Percentiles rank a stretch among this genome's conserved stretches.
These are phyloP conservation scores for Martes martes DNA, from an alignment of 2,113 vertebrate species.

Conservation along the genomic window DNA sequence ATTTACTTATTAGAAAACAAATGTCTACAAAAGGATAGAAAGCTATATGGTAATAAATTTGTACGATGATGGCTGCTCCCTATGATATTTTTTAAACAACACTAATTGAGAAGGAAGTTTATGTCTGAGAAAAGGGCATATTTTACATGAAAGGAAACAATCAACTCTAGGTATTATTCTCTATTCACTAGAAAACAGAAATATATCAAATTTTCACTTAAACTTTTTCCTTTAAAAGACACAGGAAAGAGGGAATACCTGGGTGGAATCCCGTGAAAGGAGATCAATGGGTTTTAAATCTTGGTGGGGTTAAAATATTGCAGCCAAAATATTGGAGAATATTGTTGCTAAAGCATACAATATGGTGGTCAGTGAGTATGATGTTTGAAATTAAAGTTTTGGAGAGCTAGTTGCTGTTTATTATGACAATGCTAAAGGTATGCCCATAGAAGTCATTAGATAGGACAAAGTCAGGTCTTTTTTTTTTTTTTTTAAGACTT, in stretches of 20 bases:
- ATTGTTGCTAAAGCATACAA: background rate
- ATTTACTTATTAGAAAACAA: background rate
- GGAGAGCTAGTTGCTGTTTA: background rate
- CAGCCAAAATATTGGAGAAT: background rate
- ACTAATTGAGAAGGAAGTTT: constrained; percentile 27
- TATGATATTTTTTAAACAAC: constrained; percentile 19
- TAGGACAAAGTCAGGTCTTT: background rate
- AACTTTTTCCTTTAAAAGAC: background rate
- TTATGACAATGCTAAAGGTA: background rate
- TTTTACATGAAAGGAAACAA: background rate
- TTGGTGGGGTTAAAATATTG: background rate
- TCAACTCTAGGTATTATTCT: background rate
- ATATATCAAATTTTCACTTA: background rate
- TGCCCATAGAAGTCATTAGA: background rate
- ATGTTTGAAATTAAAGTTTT: background rate
- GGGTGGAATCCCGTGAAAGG: background rate
- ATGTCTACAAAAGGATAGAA: background rate
- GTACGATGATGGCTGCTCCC: background rate
- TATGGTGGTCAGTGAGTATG: background rate
- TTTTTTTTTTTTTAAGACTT: background rate
- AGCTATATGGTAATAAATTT: background rate
- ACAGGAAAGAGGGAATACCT: background rate
- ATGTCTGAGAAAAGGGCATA: background rate
- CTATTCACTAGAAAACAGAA: background rate
- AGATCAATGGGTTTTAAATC: background rate